Base-by-base conservation (phyloP, 2,113 vertebrate species). In the Silurus glanis region DNA sequence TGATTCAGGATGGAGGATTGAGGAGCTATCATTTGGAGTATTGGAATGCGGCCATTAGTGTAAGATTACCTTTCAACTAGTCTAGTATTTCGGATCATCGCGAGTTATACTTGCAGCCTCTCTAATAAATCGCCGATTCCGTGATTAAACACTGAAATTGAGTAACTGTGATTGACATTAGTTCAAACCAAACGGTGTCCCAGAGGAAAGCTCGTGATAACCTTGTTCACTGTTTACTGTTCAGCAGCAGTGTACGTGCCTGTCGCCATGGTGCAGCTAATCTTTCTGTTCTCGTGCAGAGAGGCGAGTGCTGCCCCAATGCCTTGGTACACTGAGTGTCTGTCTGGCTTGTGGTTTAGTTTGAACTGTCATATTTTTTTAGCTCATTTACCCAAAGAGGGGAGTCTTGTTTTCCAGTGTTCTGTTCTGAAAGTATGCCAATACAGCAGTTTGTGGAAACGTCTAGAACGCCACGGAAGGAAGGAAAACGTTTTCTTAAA, bases 291-390 rank as follows among this genome's bases (percentile, higher is more conserved):
- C 89, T 92, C 90, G 89, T 86, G 80, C 87, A 88, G 87, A 93
- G 92, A 90, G 81, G 58, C 89, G 89, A 91, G 89, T 94, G 93
- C 94, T 94, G 94, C 93, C 90, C 89, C 88, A 80, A 91, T 87
- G 88, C 83, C 91, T 94, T 93, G 88, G 82, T 89, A 92, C 91
- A 93, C 91, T 88, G 82, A 85, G 80, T 87, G 87, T 79, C 51
- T 69, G 66, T 82, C 55, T 75, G 64, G 72, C 74, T 55, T 62
- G 59, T 61, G 72, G 79, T 76, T 37, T 72, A 59, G 25, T 53
- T 81, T 78, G 75, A 76, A 25, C 49, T 45, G 51, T 55, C n/a
- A 45, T 45, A 59, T 51, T 59, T 81, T 59, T 64, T 37, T 25
- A 55, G 59, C 62, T 69, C 47, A 56, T 79, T 88, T 59, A 72